A percentile compares a stretch with the other conserved stretches of the same genome.
Evolutionary conservation across 2,113 vertebrate species (phyloP).

Genomic region (Neodontobutis hainanensis): DNA sequence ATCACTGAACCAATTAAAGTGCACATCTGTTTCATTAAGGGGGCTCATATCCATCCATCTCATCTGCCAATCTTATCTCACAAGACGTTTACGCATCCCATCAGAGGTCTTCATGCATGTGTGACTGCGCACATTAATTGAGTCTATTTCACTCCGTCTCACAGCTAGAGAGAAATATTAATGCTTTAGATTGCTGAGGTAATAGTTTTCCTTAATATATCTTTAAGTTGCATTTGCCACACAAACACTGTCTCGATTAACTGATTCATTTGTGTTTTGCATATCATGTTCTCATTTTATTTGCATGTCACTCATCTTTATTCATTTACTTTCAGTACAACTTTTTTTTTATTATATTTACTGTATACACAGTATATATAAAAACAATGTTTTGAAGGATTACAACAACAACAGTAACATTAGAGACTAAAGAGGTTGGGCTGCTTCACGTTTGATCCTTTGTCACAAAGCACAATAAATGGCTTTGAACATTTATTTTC

Average conservation of each 20-base stretch:
- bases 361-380: too few species aligned
- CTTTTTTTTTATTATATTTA: too few species aligned
- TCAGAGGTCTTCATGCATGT: slow-evolving; percentile 47
- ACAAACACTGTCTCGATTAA: slow-evolving; percentile 25
- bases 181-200: slow-evolving; percentile 12
- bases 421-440: too few species aligned
- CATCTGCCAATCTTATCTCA: slow-evolving; percentile 63
- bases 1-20: slow-evolving; percentile 74
- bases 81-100: slow-evolving; percentile 33
- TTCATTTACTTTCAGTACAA: too few species aligned
- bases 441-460: too few species aligned
- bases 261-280: not conserved
- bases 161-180: slow-evolving; percentile 17
- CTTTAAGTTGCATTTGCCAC: slow-evolving; percentile 24
- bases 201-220: slow-evolving; percentile 27
- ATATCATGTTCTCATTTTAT: not conserved
- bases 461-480: not conserved
- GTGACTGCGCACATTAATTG: slow-evolving; percentile 55
- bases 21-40: slow-evolving; percentile 77
- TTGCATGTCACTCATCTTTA: not conserved
- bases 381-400: too few species aligned
- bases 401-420: too few species aligned
- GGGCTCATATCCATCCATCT: slow-evolving; percentile 70
- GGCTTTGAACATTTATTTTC: slow-evolving; percentile 17
- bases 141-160: slow-evolving; percentile 47